These are phyloP conservation scores for Astatotilapia flaviijosephi DNA, from an alignment of 2,113 vertebrate species.

Conservation along the genomic window DNA sequence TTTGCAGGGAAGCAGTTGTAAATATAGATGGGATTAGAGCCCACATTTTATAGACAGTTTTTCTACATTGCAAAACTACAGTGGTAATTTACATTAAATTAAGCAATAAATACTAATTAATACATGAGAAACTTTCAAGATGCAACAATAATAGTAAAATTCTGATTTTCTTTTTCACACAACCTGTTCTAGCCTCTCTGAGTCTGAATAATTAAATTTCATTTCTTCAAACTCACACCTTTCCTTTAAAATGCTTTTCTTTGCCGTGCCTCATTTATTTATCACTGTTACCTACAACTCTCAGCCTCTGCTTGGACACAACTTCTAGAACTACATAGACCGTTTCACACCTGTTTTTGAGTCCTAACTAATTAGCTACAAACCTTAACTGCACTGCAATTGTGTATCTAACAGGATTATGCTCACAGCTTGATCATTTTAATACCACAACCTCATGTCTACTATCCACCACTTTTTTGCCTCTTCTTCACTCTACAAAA, in stretches of 20 bases:
- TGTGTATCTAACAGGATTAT: neutral
- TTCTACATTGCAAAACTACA: neutral
- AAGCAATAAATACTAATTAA: neutral
- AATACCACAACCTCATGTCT: neutral
- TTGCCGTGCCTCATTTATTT: neutral
- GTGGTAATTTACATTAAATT: neutral
- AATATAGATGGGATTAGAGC: neutral
- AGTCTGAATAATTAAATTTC: neutral
- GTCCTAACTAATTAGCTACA: neutral
- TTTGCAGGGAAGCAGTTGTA: neutral
- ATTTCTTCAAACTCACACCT: neutral
- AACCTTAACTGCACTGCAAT: neutral
- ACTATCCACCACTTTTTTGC: neutral
- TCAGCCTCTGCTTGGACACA: neutral
- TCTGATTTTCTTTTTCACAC: neutral
- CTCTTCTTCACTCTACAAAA: neutral
- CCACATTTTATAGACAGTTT: neutral
- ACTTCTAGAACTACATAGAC: neutral
- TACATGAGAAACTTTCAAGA: neutral
- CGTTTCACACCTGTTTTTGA: neutral
- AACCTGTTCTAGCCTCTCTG: neutral
- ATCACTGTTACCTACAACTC: neutral
- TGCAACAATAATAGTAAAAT: neutral
- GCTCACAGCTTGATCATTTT: neutral
- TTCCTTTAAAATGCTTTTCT: neutral